Percentiles rank a stretch among this genome's conserved stretches.
Evolutionary conservation across 2,113 vertebrate genomes (phyloP).

Genomic region (Indri indri): DNA sequence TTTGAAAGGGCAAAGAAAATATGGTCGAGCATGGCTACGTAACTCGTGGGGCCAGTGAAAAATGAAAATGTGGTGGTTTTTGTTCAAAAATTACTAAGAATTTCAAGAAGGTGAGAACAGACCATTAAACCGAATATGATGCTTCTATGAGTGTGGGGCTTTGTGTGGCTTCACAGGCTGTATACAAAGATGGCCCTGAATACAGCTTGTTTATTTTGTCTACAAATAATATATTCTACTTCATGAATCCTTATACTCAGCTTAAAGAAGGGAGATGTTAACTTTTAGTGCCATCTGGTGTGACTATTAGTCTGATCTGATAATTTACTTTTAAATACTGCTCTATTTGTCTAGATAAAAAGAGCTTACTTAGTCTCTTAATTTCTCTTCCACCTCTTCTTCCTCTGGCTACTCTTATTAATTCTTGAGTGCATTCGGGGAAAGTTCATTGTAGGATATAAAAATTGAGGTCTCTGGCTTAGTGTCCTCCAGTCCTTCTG

Average conservation of each 20-base stretch:
- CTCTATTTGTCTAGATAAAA: not conserved
- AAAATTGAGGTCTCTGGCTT: too few relatives aligned
- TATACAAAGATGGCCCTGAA: accelerated
- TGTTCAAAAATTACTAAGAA: not conserved
- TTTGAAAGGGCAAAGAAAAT: not conserved
- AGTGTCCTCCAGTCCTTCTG: not conserved
- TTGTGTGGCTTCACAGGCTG: accelerated
- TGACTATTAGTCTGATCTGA: not conserved
- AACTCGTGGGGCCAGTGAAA: not conserved
- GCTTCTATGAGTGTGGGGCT: accelerated
- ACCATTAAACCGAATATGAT: not conserved
- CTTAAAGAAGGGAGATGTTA: not conserved
- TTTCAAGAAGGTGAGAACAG: not conserved
- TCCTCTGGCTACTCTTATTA: not conserved
- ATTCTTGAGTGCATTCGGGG: not conserved
- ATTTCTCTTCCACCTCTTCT: not conserved
- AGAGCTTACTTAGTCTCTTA: not conserved
- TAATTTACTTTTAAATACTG: not conserved
- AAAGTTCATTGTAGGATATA: too few relatives aligned
- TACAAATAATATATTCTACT: not conserved
- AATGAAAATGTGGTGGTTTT: not conserved
- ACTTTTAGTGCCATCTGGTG: not conserved
- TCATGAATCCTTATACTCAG: not conserved
- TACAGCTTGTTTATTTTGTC: not conserved
- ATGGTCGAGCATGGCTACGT: not conserved